These are phyloP conservation scores for Chouioia cunea DNA, from an alignment of 2,888 invertebrate species.

Conservation along the genomic window DNA sequence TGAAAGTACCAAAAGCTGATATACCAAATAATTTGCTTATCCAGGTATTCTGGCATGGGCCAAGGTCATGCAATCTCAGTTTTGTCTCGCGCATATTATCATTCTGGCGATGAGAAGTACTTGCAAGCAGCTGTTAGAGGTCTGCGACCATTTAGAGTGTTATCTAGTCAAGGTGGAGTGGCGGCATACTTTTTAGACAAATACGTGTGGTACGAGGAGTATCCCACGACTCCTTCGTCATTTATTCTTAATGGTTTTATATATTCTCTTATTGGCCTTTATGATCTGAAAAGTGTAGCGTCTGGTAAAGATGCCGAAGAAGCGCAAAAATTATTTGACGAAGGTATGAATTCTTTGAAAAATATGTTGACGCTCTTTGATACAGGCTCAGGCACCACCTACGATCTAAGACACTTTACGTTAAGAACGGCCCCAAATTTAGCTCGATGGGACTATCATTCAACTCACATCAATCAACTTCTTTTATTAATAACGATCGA, in stretches of 20 bases:
- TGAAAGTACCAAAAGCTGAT: too few species aligned
- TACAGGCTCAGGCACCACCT: constrained; percentile 94
- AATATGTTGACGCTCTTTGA: constrained; percentile 91
- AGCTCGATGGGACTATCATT: constrained; percentile 99
- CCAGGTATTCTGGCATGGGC: constrained; percentile 95
- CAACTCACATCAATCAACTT: constrained; percentile 96
- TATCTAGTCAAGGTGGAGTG: constrained; percentile 84
- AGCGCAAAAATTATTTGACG: constrained; percentile 82
- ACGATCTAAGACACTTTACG: constrained; percentile 95
- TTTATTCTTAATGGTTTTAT: constrained; percentile 99
- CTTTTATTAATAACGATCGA: constrained; percentile 89
- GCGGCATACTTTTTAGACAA: constrained; percentile 87
- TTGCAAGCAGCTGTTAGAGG: constrained; percentile 86
- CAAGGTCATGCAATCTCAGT: constrained; percentile 98
- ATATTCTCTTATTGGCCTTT: constrained; percentile 94
- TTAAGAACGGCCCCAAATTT: constrained; percentile 91
- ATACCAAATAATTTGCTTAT: constrained; percentile 25
- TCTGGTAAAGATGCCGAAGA: constrained; percentile 78
- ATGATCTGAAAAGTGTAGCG: constrained; percentile 90
- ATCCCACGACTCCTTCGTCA: constrained; percentile 94
- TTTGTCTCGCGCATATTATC: constrained; percentile 90
- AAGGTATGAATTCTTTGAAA: constrained; percentile 89
- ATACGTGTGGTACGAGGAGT: constrained; percentile 97
- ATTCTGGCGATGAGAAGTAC: constrained; percentile 83
- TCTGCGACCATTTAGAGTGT: constrained; percentile 81